Conservation (phyloP, 2,888 invertebrate species). For the Himalopsyche anomala region DNA sequence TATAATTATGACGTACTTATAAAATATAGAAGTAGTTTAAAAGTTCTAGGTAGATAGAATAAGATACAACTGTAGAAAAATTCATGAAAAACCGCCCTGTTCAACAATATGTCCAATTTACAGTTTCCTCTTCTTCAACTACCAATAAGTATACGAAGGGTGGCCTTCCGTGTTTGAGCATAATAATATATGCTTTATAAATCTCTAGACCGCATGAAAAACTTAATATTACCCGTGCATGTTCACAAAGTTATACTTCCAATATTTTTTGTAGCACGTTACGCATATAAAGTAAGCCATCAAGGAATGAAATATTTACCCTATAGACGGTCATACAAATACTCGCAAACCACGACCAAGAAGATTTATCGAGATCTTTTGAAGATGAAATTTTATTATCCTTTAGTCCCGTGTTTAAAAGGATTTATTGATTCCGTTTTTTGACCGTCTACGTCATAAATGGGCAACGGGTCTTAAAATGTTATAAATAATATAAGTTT, state of each 20-base stretch:
- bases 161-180: slow-evolving; percentile 15
- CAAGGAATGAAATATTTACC: slow-evolving; percentile 49
- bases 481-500: no score
- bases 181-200: slow-evolving; percentile 36
- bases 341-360: background rate
- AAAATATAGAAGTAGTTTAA: no score
- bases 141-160: background rate
- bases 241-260: slow-evolving; percentile 38
- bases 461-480: no score
- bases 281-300: slow-evolving; percentile 50
- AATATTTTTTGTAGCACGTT: slow-evolving; percentile 48
- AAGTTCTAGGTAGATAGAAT: background rate
- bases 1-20: no score
- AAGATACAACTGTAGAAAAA: background rate
- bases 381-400: slow-evolving; percentile 48
- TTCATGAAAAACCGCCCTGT: background rate
- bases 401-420: slow-evolving; percentile 29
- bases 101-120: slow-evolving; percentile 32
- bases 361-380: slow-evolving; percentile 28
- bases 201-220: slow-evolving; percentile 26
- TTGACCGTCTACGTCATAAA: background rate
- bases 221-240: slow-evolving; percentile 45
- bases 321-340: slow-evolving; percentile 40
- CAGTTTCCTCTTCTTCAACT: background rate
- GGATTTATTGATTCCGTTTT: slow-evolving; percentile 31